phyloP scores from a whole-genome alignment of 2,888 invertebrate species.

The Dolomedes plantarius region DNA sequence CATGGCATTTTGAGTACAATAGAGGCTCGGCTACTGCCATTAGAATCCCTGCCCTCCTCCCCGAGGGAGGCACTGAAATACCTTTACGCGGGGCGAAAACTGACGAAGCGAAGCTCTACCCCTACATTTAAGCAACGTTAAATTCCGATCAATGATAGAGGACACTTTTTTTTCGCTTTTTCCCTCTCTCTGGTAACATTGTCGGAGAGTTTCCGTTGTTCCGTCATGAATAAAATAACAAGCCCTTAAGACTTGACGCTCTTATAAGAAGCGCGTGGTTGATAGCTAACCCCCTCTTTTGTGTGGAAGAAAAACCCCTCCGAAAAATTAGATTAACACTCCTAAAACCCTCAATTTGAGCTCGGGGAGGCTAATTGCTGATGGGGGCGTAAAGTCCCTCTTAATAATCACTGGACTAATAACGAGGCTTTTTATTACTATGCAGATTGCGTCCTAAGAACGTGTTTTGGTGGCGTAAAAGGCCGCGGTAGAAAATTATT shows the following conservation, averaged over 20 bases:
- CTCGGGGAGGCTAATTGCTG: conserved; percentile 28
- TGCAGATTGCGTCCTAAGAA: conserved; percentile 37
- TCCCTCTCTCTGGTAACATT: background rate
- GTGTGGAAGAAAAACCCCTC: conserved; percentile 5
- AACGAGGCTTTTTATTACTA: conserved; percentile 40
- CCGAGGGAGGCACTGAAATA: background rate
- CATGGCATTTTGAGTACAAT: conserved; percentile 10
- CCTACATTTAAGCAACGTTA: conserved; percentile 11
- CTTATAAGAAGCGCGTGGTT: background rate
- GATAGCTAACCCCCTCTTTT: background rate
- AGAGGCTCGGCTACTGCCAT: background rate
- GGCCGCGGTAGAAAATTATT: conserved; percentile 30
- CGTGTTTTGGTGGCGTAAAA: conserved; percentile 21
- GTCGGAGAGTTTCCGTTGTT: conserved; percentile 3
- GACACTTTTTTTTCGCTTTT: background rate
- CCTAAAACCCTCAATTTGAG: conserved; percentile 5
- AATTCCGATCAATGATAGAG: conserved; percentile 6
- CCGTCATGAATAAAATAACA: conserved; percentile 32
- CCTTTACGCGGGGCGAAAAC: conserved; percentile 3
- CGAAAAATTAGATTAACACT: conserved; percentile 43
- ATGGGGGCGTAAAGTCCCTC: conserved; percentile 20
- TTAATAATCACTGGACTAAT: conserved; percentile 46
- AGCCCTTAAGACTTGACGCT: background rate
- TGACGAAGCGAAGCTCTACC: background rate
- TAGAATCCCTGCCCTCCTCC: background rate